Evolutionary conservation across 2,797 vertebrate genomes (phyloP), one percentile per base, ranked within the genome.

Genomic region (Chelmon rostratus): DNA sequence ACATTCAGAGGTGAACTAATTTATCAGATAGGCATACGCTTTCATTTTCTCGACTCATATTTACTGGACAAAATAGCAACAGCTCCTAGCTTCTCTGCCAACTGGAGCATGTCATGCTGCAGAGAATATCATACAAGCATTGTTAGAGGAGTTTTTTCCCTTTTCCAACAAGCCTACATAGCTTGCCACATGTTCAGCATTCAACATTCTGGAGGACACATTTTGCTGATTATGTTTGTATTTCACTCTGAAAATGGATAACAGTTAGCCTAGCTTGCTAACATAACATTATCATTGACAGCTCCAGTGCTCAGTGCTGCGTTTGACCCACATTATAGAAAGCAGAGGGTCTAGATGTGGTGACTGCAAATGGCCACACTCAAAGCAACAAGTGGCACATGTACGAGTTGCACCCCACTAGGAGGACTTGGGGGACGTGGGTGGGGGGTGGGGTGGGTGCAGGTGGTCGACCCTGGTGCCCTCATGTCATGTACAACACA

Each of bases 131-230:
- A 18, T 3, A 28, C 5, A 0, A 18, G 52, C 5, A 23, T 0
- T 25, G 5, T 21, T 21, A 15, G 13, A 53, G 6, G 6, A 53
- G 13, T n/a, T n/a, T n/a, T n/a, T n/a, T n/a, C n/a, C n/a, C n/a
- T 59, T 38, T 59, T 59, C 57, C 10, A 59, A n/a, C 33, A 58
- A 13, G n/a, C n/a, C n/a, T n/a, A n/a, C n/a, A n/a, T n/a, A n/a
- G n/a, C n/a, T n/a, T n/a, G n/a, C n/a, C n/a, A n/a, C n/a, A n/a
- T n/a, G n/a, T n/a, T n/a, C n/a, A 58, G 6, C 33, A 62, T 42
- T 63, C 9, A 63, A 11, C 25, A 47, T 46, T 63, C 47, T 16
- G n/a, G 58, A 42, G 5, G 16, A 31, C 40, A 25, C n/a, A 40
- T 40, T 2, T 25, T 46, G 18, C n/a, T 42, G 23, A n/a, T 19